A percentile compares a stretch with the other conserved stretches of the same genome.
These are phyloP conservation scores for Dinomys branickii DNA, from an alignment of 2,113 vertebrate genomes.

Conservation along the genomic window DNA sequence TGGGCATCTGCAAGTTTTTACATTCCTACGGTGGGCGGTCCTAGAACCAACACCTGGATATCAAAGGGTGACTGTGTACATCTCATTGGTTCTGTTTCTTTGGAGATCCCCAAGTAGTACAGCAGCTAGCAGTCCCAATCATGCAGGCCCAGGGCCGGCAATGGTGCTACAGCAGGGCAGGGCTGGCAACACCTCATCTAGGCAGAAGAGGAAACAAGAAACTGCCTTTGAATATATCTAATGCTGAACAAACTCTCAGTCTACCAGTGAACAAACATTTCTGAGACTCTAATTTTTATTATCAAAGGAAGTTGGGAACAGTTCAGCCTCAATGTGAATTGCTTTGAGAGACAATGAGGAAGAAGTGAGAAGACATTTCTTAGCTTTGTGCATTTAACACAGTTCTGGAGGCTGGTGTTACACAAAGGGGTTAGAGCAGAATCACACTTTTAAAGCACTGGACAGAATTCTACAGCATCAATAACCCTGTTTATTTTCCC, in stretches of 20 bases:
- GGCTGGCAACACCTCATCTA: not conserved
- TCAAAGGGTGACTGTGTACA: not conserved
- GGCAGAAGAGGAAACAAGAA: not conserved
- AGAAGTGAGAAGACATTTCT: constrained; percentile 57
- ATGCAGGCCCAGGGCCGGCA: not conserved
- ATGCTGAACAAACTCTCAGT: not conserved
- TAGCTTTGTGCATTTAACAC: not conserved
- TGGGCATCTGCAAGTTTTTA: not conserved
- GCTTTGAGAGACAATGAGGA: not conserved
- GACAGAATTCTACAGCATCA: not conserved
- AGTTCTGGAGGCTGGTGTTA: not conserved
- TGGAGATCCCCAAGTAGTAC: not conserved
- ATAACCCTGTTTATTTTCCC: not conserved
- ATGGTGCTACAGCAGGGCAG: not conserved
- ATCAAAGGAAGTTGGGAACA: constrained; percentile 16
- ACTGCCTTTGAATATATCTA: not conserved
- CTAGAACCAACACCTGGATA: not conserved
- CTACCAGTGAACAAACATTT: not conserved
- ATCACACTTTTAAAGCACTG: not conserved
- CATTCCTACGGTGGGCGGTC: not conserved
- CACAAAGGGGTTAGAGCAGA: not conserved
- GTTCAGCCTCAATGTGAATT: constrained; percentile 2
- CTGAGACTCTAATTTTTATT: constrained; percentile 20
- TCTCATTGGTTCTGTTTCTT: not conserved
- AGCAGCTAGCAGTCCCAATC: not conserved